These are phyloP conservation scores for Amiota mariae DNA, from an alignment of 2,888 invertebrate species.

Conservation along the genomic window DNA sequence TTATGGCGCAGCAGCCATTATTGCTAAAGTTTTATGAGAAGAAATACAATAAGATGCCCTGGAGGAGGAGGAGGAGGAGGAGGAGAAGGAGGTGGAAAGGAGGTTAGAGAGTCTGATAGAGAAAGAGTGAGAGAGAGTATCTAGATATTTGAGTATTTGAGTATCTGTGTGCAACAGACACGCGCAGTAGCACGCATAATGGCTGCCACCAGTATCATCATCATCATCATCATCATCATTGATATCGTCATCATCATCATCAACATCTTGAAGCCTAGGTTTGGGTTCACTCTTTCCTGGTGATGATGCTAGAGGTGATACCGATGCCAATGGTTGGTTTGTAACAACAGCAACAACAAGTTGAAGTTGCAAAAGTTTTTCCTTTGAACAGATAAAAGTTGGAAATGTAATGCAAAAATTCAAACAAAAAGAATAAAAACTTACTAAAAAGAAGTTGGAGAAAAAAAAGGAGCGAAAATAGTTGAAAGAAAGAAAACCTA, in stretches of 20 bases:
- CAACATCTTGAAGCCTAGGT: no score
- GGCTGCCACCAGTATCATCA: slow-evolving; percentile 7
- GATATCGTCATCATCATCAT: no score
- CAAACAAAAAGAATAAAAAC: slow-evolving; percentile 13
- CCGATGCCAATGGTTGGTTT: slow-evolving; percentile 56
- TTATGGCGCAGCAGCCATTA: slow-evolving; percentile 1
- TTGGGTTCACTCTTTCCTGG: background rate
- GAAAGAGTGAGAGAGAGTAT: background rate
- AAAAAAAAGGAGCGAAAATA: background rate
- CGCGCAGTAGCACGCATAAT: slow-evolving; percentile 30
- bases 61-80: background rate
- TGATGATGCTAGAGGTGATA: slow-evolving; percentile 36
- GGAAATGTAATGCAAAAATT: background rate
- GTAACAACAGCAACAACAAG: slow-evolving; percentile 44
- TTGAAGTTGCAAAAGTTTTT: slow-evolving; percentile 9
- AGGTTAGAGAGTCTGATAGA: background rate
- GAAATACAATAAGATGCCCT: background rate
- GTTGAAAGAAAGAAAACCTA: background rate
- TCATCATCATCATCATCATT: background rate
- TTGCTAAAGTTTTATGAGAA: background rate
- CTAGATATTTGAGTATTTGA: background rate
- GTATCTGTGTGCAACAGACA: slow-evolving; percentile 3
- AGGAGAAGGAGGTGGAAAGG: background rate
- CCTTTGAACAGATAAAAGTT: slow-evolving; percentile 15
- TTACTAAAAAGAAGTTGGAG: background rate